Base-by-base conservation (phyloP, 64 coral and sea anemone species). In the Montipora cactus region DNA sequence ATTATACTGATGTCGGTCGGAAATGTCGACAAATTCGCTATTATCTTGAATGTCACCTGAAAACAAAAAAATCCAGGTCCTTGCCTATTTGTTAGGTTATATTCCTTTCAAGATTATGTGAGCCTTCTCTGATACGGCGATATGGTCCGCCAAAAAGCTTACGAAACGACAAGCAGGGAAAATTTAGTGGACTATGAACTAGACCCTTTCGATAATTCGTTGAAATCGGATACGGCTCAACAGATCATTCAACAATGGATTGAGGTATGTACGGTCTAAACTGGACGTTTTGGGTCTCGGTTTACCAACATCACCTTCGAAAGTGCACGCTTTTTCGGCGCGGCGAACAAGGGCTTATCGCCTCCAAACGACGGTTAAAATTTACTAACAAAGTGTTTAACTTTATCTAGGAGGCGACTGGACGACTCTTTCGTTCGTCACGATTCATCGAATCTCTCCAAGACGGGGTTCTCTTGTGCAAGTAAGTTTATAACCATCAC, bases 221-320 rank as follows among this genome's bases (percentile, higher is more conserved):
- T 82, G 66, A 92, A 76, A 72, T 83, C 90, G 25, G 90, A 85
- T 77, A 85, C 80, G 52, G 90, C 80, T 45, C 90, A 84, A 67
- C 80, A 85, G 72, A 92, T 92, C 74, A 62, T 85, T 84, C 90
- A 92, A 84, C 71, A 77, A 21, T 92, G 90, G 90, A 92, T 92
- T 64, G 81, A 92, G 90, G 90, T 92, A 59, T 28, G 90, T 85
- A 59, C 16, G 90, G 15, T 77, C 53, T 5, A 8, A 57, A 57
- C 53, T 22, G 64, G 72, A 61, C 53, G 59, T 62, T 83, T 47
- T 28, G 49, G 47, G 90, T 85, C 50, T 92, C 90, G 64, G 2
- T 66, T 92, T 92, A 66, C 90, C 6, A 57, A 11, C 6, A 78
- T 16, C 59, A 76, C 75, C 79, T 67, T 59, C 47, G 74, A 70